These are phyloP conservation scores for Diglossa cyanea DNA, from an alignment of 2,797 vertebrate species.

Conservation along the genomic window DNA sequence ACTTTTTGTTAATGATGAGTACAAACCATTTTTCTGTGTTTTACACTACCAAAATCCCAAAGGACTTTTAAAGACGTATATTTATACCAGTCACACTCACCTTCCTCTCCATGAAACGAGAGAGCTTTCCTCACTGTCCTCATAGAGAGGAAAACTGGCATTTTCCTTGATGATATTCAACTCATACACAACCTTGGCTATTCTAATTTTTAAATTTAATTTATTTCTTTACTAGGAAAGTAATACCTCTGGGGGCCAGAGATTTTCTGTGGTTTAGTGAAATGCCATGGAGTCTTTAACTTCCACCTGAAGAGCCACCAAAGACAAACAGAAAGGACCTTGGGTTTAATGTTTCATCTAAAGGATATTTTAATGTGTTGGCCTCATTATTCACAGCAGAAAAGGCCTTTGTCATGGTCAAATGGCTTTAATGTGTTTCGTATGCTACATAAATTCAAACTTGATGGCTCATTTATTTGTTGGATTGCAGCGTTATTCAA, in stretches of 20 bases:
- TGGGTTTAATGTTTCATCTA: constrained; percentile 74
- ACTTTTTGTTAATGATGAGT: background rate
- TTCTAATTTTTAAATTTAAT: background rate
- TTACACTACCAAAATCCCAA: background rate
- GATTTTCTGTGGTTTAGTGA: constrained; percentile 15
- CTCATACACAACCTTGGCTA: background rate
- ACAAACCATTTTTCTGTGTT: background rate
- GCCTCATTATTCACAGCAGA: constrained; percentile 81
- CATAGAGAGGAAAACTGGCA: background rate
- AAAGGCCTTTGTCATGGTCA: constrained; percentile 83
- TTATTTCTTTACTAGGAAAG: background rate
- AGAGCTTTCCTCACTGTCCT: background rate
- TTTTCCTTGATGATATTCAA: background rate
- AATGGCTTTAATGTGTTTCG: constrained; percentile 80
- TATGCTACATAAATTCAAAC: constrained; percentile 84
- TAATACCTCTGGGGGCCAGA: background rate
- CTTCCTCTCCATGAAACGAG: background rate
- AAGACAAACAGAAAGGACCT: constrained; percentile 76
- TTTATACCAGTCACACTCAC: background rate
- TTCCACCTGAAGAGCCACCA: constrained; percentile 71
- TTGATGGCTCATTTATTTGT: constrained; percentile 82
- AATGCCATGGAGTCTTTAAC: constrained; percentile 40
- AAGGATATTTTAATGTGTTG: constrained; percentile 73
- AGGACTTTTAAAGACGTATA: background rate
- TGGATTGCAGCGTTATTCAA: constrained; percentile 80